Percentiles rank a stretch among this genome's conserved stretches.
These are phyloP conservation scores for Metallyticus violacea DNA, from an alignment of 2,888 invertebrate genomes.

Conservation along the genomic window DNA sequence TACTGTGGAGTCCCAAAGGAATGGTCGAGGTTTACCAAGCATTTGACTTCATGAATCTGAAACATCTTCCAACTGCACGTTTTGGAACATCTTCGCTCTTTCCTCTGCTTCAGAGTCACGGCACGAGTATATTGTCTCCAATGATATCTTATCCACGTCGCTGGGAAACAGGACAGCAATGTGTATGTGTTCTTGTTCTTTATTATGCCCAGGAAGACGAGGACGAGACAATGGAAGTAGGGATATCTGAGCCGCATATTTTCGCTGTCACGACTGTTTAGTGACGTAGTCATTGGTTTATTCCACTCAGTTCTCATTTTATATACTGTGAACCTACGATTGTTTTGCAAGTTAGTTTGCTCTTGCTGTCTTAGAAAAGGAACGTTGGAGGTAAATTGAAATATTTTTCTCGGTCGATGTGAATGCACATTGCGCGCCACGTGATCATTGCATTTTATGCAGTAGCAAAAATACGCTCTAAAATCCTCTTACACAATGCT, in stretches of 20 bases:
- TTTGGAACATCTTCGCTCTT: background rate
- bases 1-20: background rate
- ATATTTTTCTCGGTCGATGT: too few species aligned
- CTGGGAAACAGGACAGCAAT: background rate
- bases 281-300: background rate
- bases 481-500: too few species aligned
- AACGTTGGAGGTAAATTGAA: too few species aligned
- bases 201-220: background rate
- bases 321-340: background rate
- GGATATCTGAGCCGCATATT: too few species aligned
- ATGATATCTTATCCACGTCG: background rate
- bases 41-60: background rate
- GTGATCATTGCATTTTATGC: too few species aligned
- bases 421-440: too few species aligned
- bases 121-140: too few species aligned
- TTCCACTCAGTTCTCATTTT: background rate
- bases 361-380: too few species aligned
- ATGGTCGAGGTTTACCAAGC: too few species aligned
- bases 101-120: background rate
- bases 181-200: background rate
- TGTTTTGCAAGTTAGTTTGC: background rate
- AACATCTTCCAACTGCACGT: background rate
- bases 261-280: background rate
- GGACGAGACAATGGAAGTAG: too few species aligned
- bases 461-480: too few species aligned